Conservation (phyloP, 2,113 vertebrate species). For the Gymnobelideus leadbeateri region DNA sequence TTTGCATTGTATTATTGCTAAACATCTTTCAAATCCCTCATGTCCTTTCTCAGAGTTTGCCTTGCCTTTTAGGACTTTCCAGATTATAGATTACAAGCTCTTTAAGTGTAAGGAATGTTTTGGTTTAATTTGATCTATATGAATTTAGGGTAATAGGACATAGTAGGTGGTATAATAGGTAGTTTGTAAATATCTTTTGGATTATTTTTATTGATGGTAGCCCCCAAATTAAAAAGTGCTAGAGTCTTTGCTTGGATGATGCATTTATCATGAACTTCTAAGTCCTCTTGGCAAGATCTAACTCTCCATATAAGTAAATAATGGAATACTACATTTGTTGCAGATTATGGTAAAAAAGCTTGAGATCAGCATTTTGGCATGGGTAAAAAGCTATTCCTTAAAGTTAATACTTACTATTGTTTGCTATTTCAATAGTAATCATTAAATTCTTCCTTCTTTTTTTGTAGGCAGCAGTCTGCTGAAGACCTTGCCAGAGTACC, state of each 20-base stretch:
- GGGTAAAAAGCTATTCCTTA: neutral
- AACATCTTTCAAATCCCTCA: neutral
- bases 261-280: neutral
- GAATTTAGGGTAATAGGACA: neutral
- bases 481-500: constrained; percentile 97
- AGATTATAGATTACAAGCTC: neutral
- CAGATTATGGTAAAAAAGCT: neutral
- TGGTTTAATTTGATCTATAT: constrained; percentile 17
- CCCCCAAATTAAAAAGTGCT: neutral
- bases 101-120: neutral
- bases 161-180: constrained; percentile 11
- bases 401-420: neutral
- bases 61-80: neutral
- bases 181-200: neutral
- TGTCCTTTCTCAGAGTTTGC: neutral
- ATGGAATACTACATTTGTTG: neutral
- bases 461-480: constrained; percentile 92
- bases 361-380: neutral
- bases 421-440: constrained; percentile 55
- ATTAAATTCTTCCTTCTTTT: constrained; percentile 45
- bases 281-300: neutral
- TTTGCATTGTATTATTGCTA: neutral
- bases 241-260: neutral
- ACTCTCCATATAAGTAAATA: neutral
- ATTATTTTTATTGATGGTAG: neutral